Base-by-base conservation (phyloP, 2,888 invertebrate species). In the Heliconius charithonia region DNA sequence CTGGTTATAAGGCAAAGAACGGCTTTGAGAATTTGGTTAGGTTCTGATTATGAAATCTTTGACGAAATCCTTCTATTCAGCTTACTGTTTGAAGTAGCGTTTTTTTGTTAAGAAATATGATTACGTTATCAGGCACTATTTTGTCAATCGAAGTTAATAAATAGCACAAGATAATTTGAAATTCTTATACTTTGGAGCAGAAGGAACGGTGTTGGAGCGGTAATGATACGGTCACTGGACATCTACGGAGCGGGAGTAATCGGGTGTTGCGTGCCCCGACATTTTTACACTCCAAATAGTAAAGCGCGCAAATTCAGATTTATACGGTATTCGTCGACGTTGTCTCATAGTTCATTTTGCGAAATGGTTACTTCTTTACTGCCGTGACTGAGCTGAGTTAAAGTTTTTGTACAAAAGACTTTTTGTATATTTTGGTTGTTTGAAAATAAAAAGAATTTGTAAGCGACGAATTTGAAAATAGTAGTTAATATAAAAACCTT, bases 181-280 rank as follows among this genome's bases (percentile, higher is more conserved):
- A 75, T 77, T 77, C 77, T 63, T 45, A 62, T 77, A 76, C 73
- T 66, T 29, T 75, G 76, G 71, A 75, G 74, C 75, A 27, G 75
- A 63, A 70, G 78, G 72, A 76, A 77, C 75, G 51, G 74, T 25
- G 32, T 65, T 27, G 37, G 75, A 69, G 67, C 67, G 25, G 37
- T 69, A 25, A 72, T 76, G 72, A 59, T 41, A 73, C 79, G 81
- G 81, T 81, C 79, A 81, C 63, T 73, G 56, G 73, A 75, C 73
- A 69, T 81, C 73, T 59, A 69, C 59, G 69, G 65, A 70, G 81
- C 79, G 81, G 25, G 75, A 75, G 73, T 73, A 73, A 81, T 76
- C 62, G 75, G 69, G 56, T 73, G 75, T 76, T 75, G 74, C 74
- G 72, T 66, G 77, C 77, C 79, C 62, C 27, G 62, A 71, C 75